A percentile compares a stretch with the other conserved stretches of the same genome.
Conservation (phyloP, 2,797 vertebrate species). For the Phylloscopus collybita region DNA sequence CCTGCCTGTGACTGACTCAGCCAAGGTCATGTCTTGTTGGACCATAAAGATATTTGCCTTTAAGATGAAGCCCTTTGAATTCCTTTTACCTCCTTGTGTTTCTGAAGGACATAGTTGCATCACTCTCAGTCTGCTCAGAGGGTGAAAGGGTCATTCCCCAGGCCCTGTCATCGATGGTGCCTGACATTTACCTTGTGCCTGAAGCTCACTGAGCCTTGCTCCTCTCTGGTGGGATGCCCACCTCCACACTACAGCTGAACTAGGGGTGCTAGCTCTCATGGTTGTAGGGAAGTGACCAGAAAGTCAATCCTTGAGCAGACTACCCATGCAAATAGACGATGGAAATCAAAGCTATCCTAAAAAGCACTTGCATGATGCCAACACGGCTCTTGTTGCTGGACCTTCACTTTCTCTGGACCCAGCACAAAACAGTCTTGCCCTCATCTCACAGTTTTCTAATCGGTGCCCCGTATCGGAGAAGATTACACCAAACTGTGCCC, state of each 20-base stretch:
- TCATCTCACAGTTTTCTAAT: not conserved
- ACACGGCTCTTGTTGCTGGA: not conserved
- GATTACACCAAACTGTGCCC: not conserved
- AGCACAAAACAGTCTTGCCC: not conserved
- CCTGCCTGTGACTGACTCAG: not conserved
- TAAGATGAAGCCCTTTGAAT: not conserved
- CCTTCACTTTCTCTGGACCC: not conserved
- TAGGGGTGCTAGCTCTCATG: not conserved
- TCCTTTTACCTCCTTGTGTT: not conserved
- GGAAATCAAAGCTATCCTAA: not conserved
- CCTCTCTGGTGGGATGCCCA: not conserved
- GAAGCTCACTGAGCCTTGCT: not conserved
- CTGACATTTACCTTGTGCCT: accelerated
- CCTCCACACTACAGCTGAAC: accelerated
- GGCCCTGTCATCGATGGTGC: not conserved
- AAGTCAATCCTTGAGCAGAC: not conserved
- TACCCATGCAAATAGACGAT: not conserved
- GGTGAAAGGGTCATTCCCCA: not conserved
- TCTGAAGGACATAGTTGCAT: not conserved
- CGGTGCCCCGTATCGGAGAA: not conserved
- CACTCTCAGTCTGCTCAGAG: not conserved
- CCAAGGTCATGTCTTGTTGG: not conserved
- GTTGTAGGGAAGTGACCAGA: not conserved
- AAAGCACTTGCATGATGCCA: not conserved
- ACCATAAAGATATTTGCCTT: not conserved